Conservation (phyloP, 2,797 vertebrate species). For the Halcyon leucocephala region DNA sequence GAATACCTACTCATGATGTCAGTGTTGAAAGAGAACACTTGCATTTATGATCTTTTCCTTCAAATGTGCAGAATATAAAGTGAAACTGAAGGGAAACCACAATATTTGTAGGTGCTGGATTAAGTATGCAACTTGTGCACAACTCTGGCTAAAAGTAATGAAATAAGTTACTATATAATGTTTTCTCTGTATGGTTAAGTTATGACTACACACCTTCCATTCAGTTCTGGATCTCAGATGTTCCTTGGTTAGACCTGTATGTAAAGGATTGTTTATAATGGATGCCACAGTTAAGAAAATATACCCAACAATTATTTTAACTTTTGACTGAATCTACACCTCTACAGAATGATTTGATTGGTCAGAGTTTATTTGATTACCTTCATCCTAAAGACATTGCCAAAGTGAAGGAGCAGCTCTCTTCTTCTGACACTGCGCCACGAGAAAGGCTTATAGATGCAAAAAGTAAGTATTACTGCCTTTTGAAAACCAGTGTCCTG, state of each 20-base stretch:
- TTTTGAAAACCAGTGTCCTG: background rate
- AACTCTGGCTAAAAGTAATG: background rate
- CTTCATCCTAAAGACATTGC: conserved; percentile 99
- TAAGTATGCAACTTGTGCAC: background rate
- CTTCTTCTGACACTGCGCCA: conserved; percentile 94
- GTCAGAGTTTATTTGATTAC: conserved; percentile 98
- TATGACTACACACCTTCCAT: too few relatives aligned
- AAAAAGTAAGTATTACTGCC: conserved; percentile 88
- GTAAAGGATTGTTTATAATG: background rate
- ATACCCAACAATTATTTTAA: background rate
- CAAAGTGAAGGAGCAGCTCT: conserved; percentile 99
- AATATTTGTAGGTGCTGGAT: background rate
- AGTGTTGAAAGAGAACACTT: background rate
- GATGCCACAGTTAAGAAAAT: background rate
- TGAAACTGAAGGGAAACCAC: background rate
- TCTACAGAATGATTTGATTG: conserved; percentile 95
- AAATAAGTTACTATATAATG: background rate
- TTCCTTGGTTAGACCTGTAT: background rate
- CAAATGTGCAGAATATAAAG: background rate
- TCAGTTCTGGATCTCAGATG: background rate
- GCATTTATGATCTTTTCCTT: background rate
- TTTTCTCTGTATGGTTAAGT: too few relatives aligned
- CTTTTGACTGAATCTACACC: conserved; percentile 45
- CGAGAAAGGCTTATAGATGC: conserved; percentile 97
- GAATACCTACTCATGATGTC: background rate